Evolutionary conservation across 2,113 vertebrate species (phyloP).

Genomic region (Centropristis striata): DNA sequence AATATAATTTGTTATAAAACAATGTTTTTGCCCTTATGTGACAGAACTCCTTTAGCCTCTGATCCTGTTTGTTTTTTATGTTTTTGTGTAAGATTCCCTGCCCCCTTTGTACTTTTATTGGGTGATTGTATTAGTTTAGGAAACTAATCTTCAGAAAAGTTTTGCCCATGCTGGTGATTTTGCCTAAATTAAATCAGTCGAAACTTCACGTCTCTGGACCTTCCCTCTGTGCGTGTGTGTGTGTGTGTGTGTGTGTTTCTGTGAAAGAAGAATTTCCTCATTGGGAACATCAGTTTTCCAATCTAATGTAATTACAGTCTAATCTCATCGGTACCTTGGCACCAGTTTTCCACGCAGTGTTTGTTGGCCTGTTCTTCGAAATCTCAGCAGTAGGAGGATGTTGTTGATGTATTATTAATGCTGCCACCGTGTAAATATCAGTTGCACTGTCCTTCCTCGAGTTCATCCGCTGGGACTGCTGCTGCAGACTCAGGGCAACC

Average conservation of each 20-base stretch:
- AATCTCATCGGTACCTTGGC: slow-evolving; percentile 4
- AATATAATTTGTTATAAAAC: no score
- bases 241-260: not conserved
- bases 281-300: not conserved
- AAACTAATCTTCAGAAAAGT: not conserved
- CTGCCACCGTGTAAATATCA: slow-evolving; percentile 68
- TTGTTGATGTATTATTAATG: slow-evolving; percentile 67
- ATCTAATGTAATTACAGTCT: slow-evolving; percentile 34
- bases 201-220: not conserved
- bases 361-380: slow-evolving; percentile 42
- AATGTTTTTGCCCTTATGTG: no score
- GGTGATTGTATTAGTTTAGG: no score
- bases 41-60: no score
- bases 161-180: not conserved
- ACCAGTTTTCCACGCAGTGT: not conserved
- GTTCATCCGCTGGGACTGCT: slow-evolving; percentile 64
- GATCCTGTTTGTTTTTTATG: no score
- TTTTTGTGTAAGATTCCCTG: no score
- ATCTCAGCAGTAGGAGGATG: slow-evolving; percentile 58
- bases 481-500: slow-evolving; percentile 40
- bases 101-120: no score
- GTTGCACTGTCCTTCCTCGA: slow-evolving; percentile 57
- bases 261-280: not conserved
- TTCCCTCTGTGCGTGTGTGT: no score
- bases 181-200: not conserved